phyloP scores from a whole-genome alignment of 2,113 vertebrate species.

The Mustela nigripes region DNA sequence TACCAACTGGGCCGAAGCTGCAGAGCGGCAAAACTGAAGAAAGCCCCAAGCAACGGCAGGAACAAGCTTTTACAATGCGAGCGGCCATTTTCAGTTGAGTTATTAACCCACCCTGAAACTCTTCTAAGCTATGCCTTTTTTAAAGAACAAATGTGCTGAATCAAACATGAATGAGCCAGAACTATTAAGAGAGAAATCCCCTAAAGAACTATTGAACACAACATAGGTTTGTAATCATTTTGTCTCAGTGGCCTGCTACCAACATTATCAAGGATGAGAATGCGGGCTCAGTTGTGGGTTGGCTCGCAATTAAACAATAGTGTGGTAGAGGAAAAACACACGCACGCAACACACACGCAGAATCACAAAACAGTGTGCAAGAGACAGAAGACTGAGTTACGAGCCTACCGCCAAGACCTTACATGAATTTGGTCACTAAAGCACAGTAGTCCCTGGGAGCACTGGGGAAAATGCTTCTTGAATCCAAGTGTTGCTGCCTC shows the following conservation, averaged over 20 bases:
- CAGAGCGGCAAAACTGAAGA: conserved; percentile 89
- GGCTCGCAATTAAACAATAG: conserved; percentile 87
- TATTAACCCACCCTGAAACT: conserved; percentile 91
- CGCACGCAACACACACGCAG: conserved; percentile 54
- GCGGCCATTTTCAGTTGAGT: conserved; percentile 91
- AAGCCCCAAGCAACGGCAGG: conserved; percentile 88
- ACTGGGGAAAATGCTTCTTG: neutral
- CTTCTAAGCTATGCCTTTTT: conserved; percentile 89
- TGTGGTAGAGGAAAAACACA: conserved; percentile 78
- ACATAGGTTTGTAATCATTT: conserved; percentile 89
- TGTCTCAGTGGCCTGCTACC: conserved; percentile 87
- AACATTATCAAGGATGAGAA: conserved; percentile 86
- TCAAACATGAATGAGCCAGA: conserved; percentile 88
- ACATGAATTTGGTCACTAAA: neutral
- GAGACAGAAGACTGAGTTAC: conserved; percentile 63
- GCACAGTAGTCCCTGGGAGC: neutral
- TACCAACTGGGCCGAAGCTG: conserved; percentile 91
- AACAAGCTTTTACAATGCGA: conserved; percentile 86
- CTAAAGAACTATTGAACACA: conserved; percentile 88
- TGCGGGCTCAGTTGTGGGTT: conserved; percentile 85
- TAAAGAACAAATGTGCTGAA: conserved; percentile 90
- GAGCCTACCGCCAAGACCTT: neutral
- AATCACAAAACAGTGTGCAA: conserved; percentile 52
- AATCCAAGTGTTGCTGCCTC: neutral
- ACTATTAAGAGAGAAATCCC: conserved; percentile 89